Base-by-base conservation (phyloP, 2,113 vertebrate genomes). In the Atractosteus spatula region DNA sequence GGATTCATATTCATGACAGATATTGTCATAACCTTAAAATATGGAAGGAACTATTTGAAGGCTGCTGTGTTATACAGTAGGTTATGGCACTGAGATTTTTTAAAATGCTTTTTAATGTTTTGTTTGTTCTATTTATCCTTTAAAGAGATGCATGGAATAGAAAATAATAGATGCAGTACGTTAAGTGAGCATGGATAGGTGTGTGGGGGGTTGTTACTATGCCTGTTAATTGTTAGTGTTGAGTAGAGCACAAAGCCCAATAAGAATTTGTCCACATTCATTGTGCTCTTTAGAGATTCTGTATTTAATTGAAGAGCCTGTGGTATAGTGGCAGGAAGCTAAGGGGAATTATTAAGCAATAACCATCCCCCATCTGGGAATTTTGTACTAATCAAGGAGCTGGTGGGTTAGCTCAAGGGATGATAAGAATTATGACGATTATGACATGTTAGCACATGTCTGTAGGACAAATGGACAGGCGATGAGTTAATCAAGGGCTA, bases 371-470 rank as follows among this genome's bases (percentile, higher is more conserved):
- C 94, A 84, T 90, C 83, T 95, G 94, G 95, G 96, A 95, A 87
- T 89, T 89, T 80, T 83, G 83, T 79, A 79, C 89, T 97, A 96
- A 98, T 98, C 95, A 96, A 92, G 92, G 87, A 90, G 85, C 90
- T 90, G 90, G 90, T 91, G 91, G 89, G 92, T 85, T 87, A 91
- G 92, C 89, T 82, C 89, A 84, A 81, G 90, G 89, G 88, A 89
- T 89, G 92, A 90, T 93, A 88, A 91, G 92, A 95, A 90, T 94
- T 94, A 94, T 96, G 95, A 94, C 90, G 90, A 95, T 95, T 95
- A 95, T 94, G 95, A 95, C 96, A 95, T 97, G 95, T 95, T 93
- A 94, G 93, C 92, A 93, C 94, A 93, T 93, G 97, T 94, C 94
- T 94, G 84, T 90, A 87, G 88, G 86, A 86, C 82, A 90, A 95